Evolutionary conservation across 92 coral and sea anemone species (phyloP).

Genomic region (Palythoa heliodiscus): DNA sequence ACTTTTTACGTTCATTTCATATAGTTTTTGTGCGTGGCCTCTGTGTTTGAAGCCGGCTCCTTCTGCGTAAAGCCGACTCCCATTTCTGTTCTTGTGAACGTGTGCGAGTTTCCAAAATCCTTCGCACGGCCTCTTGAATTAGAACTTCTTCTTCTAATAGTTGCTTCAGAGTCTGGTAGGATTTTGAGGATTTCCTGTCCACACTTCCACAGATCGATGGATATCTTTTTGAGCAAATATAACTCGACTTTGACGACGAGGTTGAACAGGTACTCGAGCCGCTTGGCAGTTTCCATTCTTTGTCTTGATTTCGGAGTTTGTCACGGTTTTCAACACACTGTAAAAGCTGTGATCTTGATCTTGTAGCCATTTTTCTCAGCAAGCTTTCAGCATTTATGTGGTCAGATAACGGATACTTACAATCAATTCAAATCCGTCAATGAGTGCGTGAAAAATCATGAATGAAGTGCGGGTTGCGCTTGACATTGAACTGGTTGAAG

Average conservation of each 20-base stretch:
- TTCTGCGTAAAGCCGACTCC: constrained; percentile 48
- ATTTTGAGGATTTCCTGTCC: constrained; percentile 53
- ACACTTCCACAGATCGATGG: constrained; percentile 74
- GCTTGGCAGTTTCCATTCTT: constrained; percentile 41
- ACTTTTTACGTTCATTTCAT: not conserved
- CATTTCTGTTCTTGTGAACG: constrained; percentile 45
- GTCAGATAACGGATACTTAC: constrained; percentile 7
- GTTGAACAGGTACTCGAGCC: constrained; percentile 45
- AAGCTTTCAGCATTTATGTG: not conserved
- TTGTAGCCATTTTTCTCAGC: constrained; percentile 27
- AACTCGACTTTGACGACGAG: constrained; percentile 42
- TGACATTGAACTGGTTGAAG: not conserved
- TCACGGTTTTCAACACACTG: constrained; percentile 20
- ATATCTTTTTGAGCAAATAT: constrained; percentile 55
- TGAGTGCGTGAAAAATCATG: constrained; percentile 30
- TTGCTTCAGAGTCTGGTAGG: constrained; percentile 66
- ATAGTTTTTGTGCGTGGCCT: constrained; percentile 38
- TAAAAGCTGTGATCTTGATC: constrained; percentile 36
- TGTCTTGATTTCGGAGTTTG: constrained; percentile 40
- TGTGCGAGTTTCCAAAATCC: constrained; percentile 66
- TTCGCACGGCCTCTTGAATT: constrained; percentile 75
- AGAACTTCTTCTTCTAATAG: constrained; percentile 66
- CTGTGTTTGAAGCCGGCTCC: constrained; percentile 43
- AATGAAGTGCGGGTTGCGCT: constrained; percentile 10
- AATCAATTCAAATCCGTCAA: not conserved